phyloP scores from a whole-genome alignment of 2,797 vertebrate genomes.

The Arctocebus calabarensis region DNA sequence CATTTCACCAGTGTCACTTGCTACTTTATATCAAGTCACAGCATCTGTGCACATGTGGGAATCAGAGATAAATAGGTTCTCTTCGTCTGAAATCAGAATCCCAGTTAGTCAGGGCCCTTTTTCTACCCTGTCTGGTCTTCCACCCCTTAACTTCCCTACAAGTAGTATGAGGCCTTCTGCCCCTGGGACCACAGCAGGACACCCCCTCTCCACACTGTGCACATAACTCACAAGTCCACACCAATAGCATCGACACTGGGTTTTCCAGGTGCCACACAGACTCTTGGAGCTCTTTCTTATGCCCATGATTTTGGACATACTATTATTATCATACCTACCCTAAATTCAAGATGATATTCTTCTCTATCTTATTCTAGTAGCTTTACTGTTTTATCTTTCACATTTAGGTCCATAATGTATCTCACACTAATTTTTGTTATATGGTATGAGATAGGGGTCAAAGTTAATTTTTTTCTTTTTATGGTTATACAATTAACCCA shows the following conservation, averaged over 20 bases:
- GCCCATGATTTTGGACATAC: neutral
- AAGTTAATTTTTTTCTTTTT: neutral
- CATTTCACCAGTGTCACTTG: neutral
- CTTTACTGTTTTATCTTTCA: neutral
- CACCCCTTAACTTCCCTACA: rapidly evolving
- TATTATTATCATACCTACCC: neutral
- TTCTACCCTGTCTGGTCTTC: neutral
- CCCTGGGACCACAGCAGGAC: no score
- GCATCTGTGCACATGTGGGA: neutral
- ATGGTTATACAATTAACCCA: neutral
- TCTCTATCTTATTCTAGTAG: neutral
- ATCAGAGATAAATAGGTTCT: neutral
- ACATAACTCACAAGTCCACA: no score
- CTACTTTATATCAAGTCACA: neutral
- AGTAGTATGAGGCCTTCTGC: neutral
- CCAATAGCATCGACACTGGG: neutral
- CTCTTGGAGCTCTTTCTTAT: neutral
- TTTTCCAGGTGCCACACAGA: neutral
- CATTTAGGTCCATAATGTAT: neutral
- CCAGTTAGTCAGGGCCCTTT: neutral
- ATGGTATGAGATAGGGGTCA: neutral
- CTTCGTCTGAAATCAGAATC: neutral
- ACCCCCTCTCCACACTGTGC: neutral
- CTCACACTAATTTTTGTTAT: neutral
- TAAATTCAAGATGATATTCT: conserved; percentile 19